Conservation (phyloP, 2,797 vertebrate species). For the Mastacembelus armatus region DNA sequence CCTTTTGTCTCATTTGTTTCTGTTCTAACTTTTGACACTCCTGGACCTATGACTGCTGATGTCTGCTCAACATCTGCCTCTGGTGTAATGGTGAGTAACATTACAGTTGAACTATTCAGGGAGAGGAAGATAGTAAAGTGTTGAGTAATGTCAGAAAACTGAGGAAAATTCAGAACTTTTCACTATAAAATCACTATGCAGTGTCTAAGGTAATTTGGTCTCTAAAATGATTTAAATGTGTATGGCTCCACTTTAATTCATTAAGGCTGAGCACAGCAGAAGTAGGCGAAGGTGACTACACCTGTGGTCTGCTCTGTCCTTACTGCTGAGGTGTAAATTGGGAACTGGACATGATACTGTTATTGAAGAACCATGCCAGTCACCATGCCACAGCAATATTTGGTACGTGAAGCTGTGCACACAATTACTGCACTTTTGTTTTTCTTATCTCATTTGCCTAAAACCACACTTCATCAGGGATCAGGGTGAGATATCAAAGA, state of each 20-base stretch:
- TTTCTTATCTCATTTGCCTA: not conserved
- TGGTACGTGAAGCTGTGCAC: too few relatives aligned
- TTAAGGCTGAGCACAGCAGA: not conserved
- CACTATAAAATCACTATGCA: too few relatives aligned
- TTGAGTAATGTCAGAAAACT: not conserved
- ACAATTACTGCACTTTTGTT: too few relatives aligned
- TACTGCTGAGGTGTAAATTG: conserved; percentile 5
- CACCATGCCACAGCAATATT: too few relatives aligned
- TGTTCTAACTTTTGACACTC: not conserved
- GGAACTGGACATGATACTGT: not conserved
- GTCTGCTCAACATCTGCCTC: not conserved
- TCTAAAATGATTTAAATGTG: too few relatives aligned
- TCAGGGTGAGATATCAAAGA: not conserved
- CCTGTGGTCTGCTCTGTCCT: not conserved
- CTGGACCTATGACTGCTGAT: not conserved
- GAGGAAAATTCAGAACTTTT: not conserved
- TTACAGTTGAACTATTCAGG: not conserved
- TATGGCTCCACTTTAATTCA: too few relatives aligned
- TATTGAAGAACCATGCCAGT: not conserved
- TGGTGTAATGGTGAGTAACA: conserved; percentile 27
- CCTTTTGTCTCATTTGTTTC: conserved; percentile 7
- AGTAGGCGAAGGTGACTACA: not conserved
- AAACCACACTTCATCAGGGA: not conserved
- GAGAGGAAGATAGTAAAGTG: not conserved
- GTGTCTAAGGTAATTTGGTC: too few relatives aligned